Base-by-base conservation (phyloP, 2,888 invertebrate genomes). In the Acrobasis suavella region DNA sequence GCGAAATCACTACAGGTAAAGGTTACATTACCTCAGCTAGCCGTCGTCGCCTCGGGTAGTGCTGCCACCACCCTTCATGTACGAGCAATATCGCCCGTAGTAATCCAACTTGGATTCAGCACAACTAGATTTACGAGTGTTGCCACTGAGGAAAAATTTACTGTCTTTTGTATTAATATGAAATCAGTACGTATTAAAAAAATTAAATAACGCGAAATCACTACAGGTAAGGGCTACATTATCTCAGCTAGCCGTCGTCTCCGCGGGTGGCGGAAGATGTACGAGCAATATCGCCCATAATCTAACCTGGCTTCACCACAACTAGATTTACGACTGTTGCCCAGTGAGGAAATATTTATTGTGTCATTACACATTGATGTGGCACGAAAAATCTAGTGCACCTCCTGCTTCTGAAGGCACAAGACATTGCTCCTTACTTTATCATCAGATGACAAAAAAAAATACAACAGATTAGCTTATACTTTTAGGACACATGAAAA, bases 221-320 rank as follows among this genome's bases (percentile, higher is more conserved):
- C n/a, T 14, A 14, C 6, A 6, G 46, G 42, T 14, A 39, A 56
- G 46, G 56, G 56, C 56, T 42, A 56, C 46, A 56, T 54, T n/a
- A 56, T 56, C 16, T 17, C 56, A 56, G 32, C 42, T 22, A 15
- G 56, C 42, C 56, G 42, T 14, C 46, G 56, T 22, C 56, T 17
- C 56, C 39, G 56, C 56, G 56, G 56, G 56, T 9, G n/a, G n/a
- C n/a, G n/a, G n/a, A n/a, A 56, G 56, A 56, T 56, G 56, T 56
- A 22, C 56, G 56, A 42, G 56, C 56, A 56, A 56, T 56, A 56
- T 56, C 56, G 56, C 56, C 17, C 6, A 14, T 56, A 56, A 56
- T 56, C 56, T 56, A 42, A 42, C 17, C 42, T 56, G 46, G 56
- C 56, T 56, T 42, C 56, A 56, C 12, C 17, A 42, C 14, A 46